Evolutionary conservation across 2,113 vertebrate species (phyloP).

Genomic region (Scopus umbretta): DNA sequence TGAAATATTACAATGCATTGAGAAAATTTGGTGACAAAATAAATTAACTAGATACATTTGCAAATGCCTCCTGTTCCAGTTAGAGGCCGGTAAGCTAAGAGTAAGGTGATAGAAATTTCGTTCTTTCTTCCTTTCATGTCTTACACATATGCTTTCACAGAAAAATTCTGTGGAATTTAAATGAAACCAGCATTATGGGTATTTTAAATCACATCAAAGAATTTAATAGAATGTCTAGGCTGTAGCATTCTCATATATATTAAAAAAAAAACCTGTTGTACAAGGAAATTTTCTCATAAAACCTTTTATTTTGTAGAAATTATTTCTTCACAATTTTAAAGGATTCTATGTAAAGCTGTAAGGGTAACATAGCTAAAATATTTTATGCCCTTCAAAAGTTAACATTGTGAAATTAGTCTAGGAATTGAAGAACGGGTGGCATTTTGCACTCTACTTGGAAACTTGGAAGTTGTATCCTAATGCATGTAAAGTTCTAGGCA

Average conservation of each 20-base stretch:
- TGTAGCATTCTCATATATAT: not conserved
- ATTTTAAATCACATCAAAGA: not conserved
- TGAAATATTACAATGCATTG: not conserved
- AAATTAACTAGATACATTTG: not conserved
- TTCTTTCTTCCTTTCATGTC: not conserved
- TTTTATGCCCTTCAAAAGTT: not conserved
- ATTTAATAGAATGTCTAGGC: not conserved
- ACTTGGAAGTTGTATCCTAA: not conserved
- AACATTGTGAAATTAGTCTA: not conserved
- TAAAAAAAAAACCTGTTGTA: not conserved
- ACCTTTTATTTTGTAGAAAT: not conserved
- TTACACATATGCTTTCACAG: not conserved
- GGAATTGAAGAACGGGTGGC: not conserved
- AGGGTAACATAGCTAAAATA: not conserved
- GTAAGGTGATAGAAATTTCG: not conserved
- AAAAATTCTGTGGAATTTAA: not conserved
- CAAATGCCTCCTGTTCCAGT: not conserved
- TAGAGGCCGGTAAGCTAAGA: not conserved
- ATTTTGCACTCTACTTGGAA: not conserved
- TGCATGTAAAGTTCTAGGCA: not conserved
- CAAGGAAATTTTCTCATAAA: not conserved
- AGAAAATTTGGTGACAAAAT: not conserved
- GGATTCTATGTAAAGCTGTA: not conserved
- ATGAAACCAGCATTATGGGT: not conserved
- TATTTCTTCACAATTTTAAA: not conserved